Percentiles rank a stretch among this genome's conserved stretches.
phyloP scores from a whole-genome alignment of 1,140 invertebrate species.

The Samia ricini region DNA sequence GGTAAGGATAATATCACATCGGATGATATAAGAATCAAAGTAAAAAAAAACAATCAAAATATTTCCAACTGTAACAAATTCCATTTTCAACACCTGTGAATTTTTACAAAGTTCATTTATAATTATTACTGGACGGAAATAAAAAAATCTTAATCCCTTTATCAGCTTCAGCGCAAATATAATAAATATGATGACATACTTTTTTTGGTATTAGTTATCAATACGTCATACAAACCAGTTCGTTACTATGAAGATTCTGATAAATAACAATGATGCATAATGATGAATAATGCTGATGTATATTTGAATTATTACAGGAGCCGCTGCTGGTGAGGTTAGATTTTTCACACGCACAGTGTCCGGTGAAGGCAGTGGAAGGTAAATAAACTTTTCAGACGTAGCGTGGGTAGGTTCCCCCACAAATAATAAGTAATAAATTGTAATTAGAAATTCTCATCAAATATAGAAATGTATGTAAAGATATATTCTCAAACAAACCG shows the following conservation, averaged over 20 bases:
- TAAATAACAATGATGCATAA: neutral
- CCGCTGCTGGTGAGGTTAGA: neutral
- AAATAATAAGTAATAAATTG: no score
- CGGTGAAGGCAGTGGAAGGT: neutral
- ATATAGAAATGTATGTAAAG: no score
- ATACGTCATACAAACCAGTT: neutral
- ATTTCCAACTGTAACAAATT: neutral
- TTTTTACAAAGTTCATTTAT: neutral
- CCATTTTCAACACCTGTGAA: neutral
- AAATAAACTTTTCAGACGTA: neutral
- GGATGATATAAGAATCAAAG: no score
- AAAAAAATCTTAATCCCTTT: neutral
- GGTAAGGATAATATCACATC: no score
- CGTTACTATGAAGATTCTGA: neutral
- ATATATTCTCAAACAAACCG: no score
- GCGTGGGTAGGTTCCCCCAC: no score
- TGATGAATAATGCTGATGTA: no score
- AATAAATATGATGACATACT: neutral
- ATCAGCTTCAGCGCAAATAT: neutral
- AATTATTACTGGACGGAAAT: neutral
- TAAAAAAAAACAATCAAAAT: neutral
- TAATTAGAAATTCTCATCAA: no score
- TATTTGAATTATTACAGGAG: neutral
- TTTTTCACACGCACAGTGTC: neutral
- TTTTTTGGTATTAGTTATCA: neutral